Base-by-base conservation (phyloP, 2,888 invertebrate genomes). In the Dolichopus griseipennis region DNA sequence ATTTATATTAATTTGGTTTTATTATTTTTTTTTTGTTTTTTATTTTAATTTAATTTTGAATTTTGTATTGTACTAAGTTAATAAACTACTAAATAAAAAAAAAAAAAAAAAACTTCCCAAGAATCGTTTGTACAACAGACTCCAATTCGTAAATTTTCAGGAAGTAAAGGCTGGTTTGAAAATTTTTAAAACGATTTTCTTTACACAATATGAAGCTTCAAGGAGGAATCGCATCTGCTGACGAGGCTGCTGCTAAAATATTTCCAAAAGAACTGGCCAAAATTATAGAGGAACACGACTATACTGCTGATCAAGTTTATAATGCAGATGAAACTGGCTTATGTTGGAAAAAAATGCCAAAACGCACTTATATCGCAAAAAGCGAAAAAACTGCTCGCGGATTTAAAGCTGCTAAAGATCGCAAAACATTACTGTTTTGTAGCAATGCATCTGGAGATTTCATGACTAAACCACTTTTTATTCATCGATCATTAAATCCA, bases 401-500 rank as follows among this genome's bases (percentile, higher is more conserved):
- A n/a, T 72, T 71, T 67, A 74, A 73, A 64, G 68, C 66, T 18
- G 66, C 69, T n/a, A 76, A 75, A 66, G 74, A 76, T 67, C 69
- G 75, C 18, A 68, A 76, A 8, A 75, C 73, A 8, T 70, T 77
- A 7, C 71, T 76, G 5, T 69, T 76, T 21, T 73, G 75, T 68
- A 74, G 72, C 37, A 79, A 78, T 73, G 75, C 76, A 4, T 71
- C 70, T 61, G 77, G 77, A 34, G 74, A 74, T 69, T 72, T 69
- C 61, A 75, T 75, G 67, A 64, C 74, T 65, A 78, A 78, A 70
- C 77, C 78, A 27, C 68, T 78, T 33, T 69, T 77, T 22, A 71
- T 78, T 22, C 75, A 79, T 70, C 70, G 69, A 52, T 73, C 74
- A 8, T 72, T 73, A 69, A 76, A 75, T 71, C 77, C 76, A 68